A percentile compares a stretch with the other conserved stretches of the same genome.
These are phyloP conservation scores for Pinna nobilis DNA, from an alignment of 1,140 invertebrate genomes.

Conservation along the genomic window DNA sequence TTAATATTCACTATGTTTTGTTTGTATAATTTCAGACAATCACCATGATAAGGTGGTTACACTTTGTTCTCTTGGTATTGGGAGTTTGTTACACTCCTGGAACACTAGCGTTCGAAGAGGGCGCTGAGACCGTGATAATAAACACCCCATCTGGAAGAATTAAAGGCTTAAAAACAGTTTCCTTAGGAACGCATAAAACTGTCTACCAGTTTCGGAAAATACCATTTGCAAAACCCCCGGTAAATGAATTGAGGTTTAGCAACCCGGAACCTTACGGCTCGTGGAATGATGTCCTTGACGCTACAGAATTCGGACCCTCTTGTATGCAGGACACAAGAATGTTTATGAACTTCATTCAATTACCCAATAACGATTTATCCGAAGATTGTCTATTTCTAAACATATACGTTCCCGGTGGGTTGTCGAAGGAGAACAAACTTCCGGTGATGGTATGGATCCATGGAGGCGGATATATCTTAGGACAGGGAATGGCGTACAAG, in stretches of 20 bases:
- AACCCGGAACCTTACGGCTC: constrained; percentile 1
- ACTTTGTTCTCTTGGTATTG: no score
- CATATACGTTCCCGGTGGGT: constrained; percentile 20
- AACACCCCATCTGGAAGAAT: no score
- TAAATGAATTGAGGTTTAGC: neutral
- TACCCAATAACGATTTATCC: neutral
- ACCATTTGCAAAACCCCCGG: constrained; percentile 8
- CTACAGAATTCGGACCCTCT: neutral
- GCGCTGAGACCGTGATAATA: no score
- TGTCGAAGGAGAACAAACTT: neutral
- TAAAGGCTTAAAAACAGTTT: no score
- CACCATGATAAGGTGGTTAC: no score
- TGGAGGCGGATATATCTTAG: constrained; percentile 25
- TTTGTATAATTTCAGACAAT: no score
- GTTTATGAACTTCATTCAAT: no score
- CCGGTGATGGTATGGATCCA: constrained; percentile 32
- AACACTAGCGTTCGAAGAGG: no score
- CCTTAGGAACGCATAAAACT: neutral
- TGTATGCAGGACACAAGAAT: constrained; percentile 2
- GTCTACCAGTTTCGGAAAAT: constrained; percentile 1
- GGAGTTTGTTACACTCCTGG: no score
- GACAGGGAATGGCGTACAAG: constrained; percentile 88
- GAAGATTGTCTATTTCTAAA: constrained; percentile 39
- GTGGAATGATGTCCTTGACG: constrained; percentile 2
- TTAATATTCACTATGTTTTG: no score